Conservation (phyloP, 37 sponge, comb jelly and placozoan genomes). For the Spongilla lacustris region DNA sequence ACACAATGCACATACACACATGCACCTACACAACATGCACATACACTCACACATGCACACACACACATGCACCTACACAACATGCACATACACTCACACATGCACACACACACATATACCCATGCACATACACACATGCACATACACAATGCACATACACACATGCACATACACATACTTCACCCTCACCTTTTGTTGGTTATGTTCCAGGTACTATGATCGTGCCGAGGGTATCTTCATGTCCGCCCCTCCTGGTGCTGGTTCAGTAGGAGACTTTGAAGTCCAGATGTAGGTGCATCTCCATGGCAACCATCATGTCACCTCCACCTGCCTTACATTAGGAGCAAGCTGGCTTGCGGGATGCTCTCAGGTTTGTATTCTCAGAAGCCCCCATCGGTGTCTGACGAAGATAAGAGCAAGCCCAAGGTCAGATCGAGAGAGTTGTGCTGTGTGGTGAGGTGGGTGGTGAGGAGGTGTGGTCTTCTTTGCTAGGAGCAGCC, state of each 20-base stretch:
- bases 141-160: neutral
- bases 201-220: constrained; percentile 58
- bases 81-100: too few relatives aligned
- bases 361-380: constrained; percentile 81
- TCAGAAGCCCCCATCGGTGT: neutral
- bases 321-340: neutral
- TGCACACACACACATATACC: too few relatives aligned
- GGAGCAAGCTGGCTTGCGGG: constrained; percentile 75
- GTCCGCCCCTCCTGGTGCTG: constrained; percentile 14
- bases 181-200: too few relatives aligned
- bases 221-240: constrained; percentile 34
- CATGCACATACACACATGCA: too few relatives aligned
- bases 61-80: too few relatives aligned
- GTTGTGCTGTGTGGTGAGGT: neutral
- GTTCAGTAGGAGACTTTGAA: constrained; percentile 61
- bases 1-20: too few relatives aligned
- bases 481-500: constrained; percentile 26
- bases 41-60: too few relatives aligned
- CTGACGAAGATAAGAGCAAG: too few relatives aligned
- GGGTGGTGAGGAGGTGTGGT: neutral
- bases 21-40: too few relatives aligned
- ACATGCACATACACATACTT: neutral
- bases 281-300: constrained; percentile 59
- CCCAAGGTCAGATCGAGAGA: too few relatives aligned
- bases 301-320: neutral